Percentiles rank a stretch among this genome's conserved stretches.
Conservation (phyloP, 2,797 vertebrate species). For the Danio kyathit region DNA sequence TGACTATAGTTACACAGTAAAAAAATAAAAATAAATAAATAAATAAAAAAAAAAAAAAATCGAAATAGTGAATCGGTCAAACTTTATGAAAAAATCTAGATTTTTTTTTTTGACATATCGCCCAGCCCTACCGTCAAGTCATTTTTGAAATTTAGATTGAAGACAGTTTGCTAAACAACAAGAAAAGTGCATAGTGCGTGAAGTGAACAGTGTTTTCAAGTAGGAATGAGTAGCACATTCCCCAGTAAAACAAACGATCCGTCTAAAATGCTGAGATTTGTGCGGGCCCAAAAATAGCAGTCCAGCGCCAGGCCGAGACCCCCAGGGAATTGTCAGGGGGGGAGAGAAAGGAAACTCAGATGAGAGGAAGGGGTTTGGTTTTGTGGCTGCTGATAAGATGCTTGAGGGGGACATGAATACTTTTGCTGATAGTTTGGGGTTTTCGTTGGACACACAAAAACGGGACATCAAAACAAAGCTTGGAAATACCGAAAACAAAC, state of each 20-base stretch:
- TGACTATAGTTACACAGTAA: too few species aligned
- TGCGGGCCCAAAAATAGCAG: conserved; percentile 56
- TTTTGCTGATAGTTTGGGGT: conserved; percentile 29
- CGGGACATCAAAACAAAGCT: conserved; percentile 40
- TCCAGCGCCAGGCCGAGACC: conserved; percentile 40
- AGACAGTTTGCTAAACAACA: neutral
- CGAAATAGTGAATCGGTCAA: too few species aligned
- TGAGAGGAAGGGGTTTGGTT: conserved; percentile 40
- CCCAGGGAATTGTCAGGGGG: conserved; percentile 26
- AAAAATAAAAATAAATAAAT: too few species aligned
- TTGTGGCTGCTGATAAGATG: conserved; percentile 52
- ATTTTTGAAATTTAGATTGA: neutral
- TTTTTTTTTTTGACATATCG: too few species aligned
- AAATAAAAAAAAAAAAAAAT: too few species aligned
- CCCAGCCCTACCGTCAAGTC: too few species aligned
- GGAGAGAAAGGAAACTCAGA: conserved; percentile 35
- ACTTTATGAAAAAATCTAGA: too few species aligned
- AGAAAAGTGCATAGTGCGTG: neutral
- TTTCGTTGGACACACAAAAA: conserved; percentile 48
- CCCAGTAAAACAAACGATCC: conserved; percentile 55
- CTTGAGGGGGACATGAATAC: conserved; percentile 22
- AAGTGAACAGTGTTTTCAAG: conserved; percentile 23
- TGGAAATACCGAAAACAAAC: conserved; percentile 31
- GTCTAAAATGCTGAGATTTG: conserved; percentile 56
- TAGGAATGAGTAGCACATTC: conserved; percentile 55